These are phyloP conservation scores for Tachycineta bicolor DNA, from an alignment of 2,113 vertebrate species.

Conservation along the genomic window DNA sequence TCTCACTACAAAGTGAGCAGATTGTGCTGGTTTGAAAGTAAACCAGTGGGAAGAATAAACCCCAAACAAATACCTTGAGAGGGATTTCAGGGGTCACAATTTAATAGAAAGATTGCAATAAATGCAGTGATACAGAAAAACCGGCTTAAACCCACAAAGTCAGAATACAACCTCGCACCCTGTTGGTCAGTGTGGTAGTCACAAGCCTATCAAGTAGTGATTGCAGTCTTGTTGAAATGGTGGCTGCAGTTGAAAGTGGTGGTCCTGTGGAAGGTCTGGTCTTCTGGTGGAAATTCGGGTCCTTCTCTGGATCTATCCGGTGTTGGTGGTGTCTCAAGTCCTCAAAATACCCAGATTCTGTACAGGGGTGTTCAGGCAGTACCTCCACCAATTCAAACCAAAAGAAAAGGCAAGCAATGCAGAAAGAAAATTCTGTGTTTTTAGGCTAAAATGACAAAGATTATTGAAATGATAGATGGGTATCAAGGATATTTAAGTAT, in stretches of 20 bases:
- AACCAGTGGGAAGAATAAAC: background rate
- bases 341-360: background rate
- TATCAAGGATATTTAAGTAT: background rate
- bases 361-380: background rate
- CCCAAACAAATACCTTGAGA: background rate
- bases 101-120: background rate
- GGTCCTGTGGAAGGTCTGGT: background rate
- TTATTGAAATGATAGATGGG: background rate
- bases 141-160: background rate
- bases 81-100: background rate
- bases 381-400: background rate
- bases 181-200: background rate
- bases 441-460: background rate
- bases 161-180: background rate
- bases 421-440: background rate
- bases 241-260: background rate
- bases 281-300: background rate
- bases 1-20: fast-evolving
- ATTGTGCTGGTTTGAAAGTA: background rate
- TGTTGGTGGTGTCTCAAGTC: background rate
- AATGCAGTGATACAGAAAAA: background rate
- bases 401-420: background rate
- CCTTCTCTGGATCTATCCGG: background rate
- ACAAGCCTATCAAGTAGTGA: background rate
- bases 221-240: background rate